Evolutionary conservation across 2,797 vertebrate species (phyloP).

Genomic region (Oreortyx pictus): DNA sequence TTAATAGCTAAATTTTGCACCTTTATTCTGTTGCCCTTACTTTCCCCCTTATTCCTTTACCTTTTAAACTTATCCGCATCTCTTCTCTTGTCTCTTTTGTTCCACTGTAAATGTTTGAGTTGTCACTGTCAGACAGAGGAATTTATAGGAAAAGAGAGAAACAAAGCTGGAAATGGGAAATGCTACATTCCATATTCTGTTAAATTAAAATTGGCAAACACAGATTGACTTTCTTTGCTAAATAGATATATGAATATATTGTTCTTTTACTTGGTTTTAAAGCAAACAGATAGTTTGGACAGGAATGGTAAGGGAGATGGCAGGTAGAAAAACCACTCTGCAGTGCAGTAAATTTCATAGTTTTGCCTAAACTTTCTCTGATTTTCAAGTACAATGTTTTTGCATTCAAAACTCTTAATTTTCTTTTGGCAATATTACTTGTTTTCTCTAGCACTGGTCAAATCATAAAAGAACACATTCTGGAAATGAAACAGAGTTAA

Average conservation of each 20-base stretch:
- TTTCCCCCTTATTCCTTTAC: neutral
- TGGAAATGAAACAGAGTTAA: neutral
- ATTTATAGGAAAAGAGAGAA: neutral
- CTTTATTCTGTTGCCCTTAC: neutral
- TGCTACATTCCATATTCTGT: accelerated
- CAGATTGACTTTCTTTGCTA: neutral
- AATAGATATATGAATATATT: neutral
- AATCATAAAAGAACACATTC: neutral
- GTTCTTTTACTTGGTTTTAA: neutral
- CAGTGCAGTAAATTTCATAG: neutral
- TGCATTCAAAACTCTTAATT: neutral
- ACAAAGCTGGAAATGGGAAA: neutral
- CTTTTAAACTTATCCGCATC: neutral
- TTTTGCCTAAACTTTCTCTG: neutral
- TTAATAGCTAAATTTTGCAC: neutral
- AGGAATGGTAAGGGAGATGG: neutral
- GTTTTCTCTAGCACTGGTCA: neutral
- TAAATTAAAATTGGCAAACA: neutral
- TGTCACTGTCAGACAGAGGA: neutral
- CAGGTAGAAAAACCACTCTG: neutral
- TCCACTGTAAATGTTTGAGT: neutral
- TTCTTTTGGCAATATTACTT: neutral
- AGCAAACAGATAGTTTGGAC: neutral
- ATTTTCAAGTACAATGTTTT: neutral
- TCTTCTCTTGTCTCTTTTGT: neutral